Evolutionary conservation across 2,113 vertebrate genomes (phyloP).

Genomic region (Ibidorhyncha struthersii): DNA sequence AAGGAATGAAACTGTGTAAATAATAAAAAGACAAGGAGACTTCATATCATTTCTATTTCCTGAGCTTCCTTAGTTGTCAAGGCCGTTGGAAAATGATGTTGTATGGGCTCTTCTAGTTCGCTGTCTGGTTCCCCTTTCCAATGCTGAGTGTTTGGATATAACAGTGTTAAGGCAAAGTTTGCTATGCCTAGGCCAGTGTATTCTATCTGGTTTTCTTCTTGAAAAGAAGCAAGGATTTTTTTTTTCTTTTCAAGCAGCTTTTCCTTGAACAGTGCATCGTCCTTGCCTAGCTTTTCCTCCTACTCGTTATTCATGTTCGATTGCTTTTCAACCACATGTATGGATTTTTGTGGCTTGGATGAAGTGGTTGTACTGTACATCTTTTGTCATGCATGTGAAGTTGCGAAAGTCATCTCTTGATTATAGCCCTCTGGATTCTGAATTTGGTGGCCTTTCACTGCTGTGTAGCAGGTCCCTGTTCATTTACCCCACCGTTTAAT

Average conservation of each 20-base stretch:
- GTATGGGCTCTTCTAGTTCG: background rate
- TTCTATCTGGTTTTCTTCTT: background rate
- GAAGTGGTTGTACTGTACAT: background rate
- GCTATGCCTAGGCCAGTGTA: background rate
- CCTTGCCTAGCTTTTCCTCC: background rate
- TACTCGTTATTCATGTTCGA: background rate
- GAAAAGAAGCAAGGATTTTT: background rate
- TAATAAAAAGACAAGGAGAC: background rate
- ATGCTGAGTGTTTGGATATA: background rate
- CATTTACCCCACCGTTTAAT: background rate
- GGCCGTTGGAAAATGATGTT: background rate
- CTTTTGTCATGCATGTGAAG: background rate
- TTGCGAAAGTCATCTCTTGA: background rate
- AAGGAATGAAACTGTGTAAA: background rate
- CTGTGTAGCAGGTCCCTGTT: background rate
- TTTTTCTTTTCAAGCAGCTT: background rate
- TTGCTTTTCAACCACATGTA: background rate
- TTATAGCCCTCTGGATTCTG: background rate
- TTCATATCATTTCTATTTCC: background rate
- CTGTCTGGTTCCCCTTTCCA: background rate
- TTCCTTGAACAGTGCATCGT: background rate
- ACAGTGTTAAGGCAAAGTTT: background rate
- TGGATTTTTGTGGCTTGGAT: background rate
- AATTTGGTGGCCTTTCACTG: background rate
- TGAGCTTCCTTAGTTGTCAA: background rate